A percentile compares a stretch with the other conserved stretches of the same genome.
These are phyloP conservation scores for Meles meles DNA, from an alignment of 2,113 vertebrate genomes.

Conservation along the genomic window DNA sequence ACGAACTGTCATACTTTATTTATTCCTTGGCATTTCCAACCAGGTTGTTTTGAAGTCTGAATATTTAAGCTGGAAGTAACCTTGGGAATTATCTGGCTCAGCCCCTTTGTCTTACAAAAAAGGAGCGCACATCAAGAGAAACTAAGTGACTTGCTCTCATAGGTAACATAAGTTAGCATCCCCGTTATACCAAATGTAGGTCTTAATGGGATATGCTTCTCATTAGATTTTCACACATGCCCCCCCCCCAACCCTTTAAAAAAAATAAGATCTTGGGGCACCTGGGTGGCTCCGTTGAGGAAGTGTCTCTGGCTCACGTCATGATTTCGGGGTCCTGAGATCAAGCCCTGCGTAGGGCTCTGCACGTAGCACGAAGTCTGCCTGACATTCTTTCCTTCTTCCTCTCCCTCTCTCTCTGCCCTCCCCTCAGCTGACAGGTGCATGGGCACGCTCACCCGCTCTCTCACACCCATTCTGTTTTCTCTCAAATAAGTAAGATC, in stretches of 20 bases:
- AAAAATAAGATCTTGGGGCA: not conserved
- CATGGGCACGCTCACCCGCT: not conserved
- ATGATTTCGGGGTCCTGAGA: not conserved
- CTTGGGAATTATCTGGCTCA: not conserved
- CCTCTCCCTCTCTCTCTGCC: not conserved
- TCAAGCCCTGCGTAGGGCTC: not conserved
- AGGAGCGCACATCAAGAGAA: not conserved
- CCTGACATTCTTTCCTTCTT: not conserved
- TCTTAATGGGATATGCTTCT: not conserved
- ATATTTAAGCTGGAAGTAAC: slow-evolving; percentile 27
- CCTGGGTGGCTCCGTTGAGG: not conserved
- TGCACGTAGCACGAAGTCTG: fast-evolving
- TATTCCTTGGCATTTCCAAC: slow-evolving; percentile 26
- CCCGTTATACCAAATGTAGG: not conserved
- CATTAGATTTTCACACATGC: not conserved
- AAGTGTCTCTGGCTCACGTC: not conserved
- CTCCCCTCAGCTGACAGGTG: not conserved
- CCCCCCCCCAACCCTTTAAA: not conserved
- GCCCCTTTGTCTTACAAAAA: not conserved
- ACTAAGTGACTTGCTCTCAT: not conserved
- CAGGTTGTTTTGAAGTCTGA: slow-evolving; percentile 34
- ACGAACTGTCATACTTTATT: not conserved
- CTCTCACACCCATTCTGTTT: not conserved
- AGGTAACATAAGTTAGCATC: not conserved
- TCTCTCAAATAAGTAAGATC: not conserved